Percentiles rank a stretch among this genome's conserved stretches.
phyloP scores from a whole-genome alignment of 2,797 vertebrate species.

The Salmo trutta region DNA sequence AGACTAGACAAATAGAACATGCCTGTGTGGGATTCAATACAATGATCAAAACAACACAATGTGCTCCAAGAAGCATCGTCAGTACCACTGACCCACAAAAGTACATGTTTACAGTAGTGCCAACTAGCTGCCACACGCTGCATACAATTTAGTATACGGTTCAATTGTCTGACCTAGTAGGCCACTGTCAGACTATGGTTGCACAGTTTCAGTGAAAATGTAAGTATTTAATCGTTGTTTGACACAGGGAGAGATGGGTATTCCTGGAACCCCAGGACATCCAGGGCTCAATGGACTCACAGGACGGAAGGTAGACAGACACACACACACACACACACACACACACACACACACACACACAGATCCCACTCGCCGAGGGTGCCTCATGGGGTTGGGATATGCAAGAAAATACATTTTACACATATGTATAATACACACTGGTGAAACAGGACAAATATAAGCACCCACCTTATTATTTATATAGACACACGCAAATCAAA shows the following conservation, averaged over 20 bases:
- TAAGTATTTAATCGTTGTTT: constrained; percentile 14
- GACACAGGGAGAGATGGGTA: constrained; percentile 79
- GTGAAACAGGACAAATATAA: no score
- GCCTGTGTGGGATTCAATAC: neutral
- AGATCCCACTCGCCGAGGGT: no score
- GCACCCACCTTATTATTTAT: no score
- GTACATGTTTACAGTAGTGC: neutral
- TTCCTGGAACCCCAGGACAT: constrained; percentile 74
- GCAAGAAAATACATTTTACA: no score
- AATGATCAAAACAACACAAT: neutral
- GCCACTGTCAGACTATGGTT: no score
- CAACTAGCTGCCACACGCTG: neutral
- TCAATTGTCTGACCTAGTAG: no score
- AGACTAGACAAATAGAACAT: neutral
- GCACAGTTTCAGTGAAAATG: neutral
- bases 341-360: neutral
- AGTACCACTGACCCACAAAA: neutral
- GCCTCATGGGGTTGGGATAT: no score
- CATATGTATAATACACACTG: no score
- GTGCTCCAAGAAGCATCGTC: neutral
- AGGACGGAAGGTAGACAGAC: constrained; percentile 77
- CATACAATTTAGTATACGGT: neutral
- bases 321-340: neutral
- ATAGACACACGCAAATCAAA: neutral
- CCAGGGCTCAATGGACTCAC: constrained; percentile 74